Base-by-base conservation (phyloP, 2,797 vertebrate genomes). In the Coregonus ussuriensis region DNA sequence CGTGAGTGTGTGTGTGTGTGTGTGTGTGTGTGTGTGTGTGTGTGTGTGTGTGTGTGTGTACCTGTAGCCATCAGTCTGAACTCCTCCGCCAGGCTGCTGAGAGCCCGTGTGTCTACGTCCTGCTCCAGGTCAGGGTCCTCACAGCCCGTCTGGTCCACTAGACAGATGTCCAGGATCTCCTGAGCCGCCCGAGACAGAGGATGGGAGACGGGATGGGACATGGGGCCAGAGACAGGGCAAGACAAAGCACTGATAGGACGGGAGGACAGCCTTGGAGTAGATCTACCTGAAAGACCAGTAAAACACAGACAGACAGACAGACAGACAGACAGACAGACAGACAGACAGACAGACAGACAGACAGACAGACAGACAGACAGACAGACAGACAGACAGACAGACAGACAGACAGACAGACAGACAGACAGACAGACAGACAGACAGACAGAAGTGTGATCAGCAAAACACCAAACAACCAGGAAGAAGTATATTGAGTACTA, bases 31-130 rank as follows among this genome's bases (percentile, higher is more conserved):
- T 9, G 37, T 1, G 41, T 41, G 41, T 41, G 41, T 47, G 1
- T 11, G 41, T 11, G 41, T 47, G 41, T 47, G 9, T 11, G 41
- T 3, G 0, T 47, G 25, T 69, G 63, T 6, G 14, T 74, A 86
- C 85, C 88, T 0, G 77, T 63, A 29, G 82, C 82, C 70, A 93
- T 80, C 16, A 74, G 69, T 74, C 79, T 86, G 71, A 95, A 89
- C 81, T 97, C 96, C 77, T 92, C 89, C 83, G 94, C 94, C 80
- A 96, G 92, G 74, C 59, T 63, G 1, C 89, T 83, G 47, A 97
- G 83, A 4, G 93, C 81, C 78, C 91, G 87, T 74, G 91, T 77
- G 76, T 93, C 93, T 62, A 90, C 87, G 25, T 82, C 80, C 1
- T 71, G 41, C 18, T 92, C 91, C 75, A 93, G 77, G 33, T 87